These are phyloP conservation scores for Nipponia nippon DNA, from an alignment of 2,113 vertebrate genomes.

Conservation along the genomic window DNA sequence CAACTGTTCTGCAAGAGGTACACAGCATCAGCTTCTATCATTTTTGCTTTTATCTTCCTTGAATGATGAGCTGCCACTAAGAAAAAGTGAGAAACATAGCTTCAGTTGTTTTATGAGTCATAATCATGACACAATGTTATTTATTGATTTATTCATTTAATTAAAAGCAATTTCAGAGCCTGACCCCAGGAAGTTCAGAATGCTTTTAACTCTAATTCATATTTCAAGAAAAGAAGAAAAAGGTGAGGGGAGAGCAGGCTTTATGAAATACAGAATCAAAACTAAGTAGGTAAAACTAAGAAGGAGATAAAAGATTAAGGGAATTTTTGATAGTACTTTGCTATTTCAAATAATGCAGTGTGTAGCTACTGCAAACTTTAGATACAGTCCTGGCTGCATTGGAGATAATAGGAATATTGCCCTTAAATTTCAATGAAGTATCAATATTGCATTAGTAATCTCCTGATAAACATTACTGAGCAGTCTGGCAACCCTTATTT, in stretches of 20 bases:
- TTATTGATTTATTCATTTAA: conserved; percentile 13
- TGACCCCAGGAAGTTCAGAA: not conserved
- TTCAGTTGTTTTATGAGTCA: not conserved
- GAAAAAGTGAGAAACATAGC: not conserved
- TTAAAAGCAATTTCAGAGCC: not conserved
- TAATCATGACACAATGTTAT: not conserved
- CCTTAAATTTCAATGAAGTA: not conserved
- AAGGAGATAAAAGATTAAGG: not conserved
- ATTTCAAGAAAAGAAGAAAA: not conserved
- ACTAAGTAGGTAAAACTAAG: not conserved
- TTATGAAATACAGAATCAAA: not conserved
- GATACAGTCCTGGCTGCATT: not conserved
- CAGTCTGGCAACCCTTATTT: not conserved
- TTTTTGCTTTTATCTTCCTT: conserved; percentile 7
- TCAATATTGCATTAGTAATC: not conserved
- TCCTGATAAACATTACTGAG: not conserved
- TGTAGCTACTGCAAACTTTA: not conserved
- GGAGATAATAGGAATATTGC: not conserved
- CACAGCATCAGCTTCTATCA: not conserved
- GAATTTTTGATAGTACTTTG: not conserved
- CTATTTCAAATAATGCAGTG: not conserved
- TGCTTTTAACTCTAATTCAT: not conserved
- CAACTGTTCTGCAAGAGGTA: not conserved
- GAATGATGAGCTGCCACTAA: not conserved
- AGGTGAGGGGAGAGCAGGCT: not conserved